Base-by-base conservation (phyloP, 2,888 invertebrate species). In the Protodeltote pygarga region DNA sequence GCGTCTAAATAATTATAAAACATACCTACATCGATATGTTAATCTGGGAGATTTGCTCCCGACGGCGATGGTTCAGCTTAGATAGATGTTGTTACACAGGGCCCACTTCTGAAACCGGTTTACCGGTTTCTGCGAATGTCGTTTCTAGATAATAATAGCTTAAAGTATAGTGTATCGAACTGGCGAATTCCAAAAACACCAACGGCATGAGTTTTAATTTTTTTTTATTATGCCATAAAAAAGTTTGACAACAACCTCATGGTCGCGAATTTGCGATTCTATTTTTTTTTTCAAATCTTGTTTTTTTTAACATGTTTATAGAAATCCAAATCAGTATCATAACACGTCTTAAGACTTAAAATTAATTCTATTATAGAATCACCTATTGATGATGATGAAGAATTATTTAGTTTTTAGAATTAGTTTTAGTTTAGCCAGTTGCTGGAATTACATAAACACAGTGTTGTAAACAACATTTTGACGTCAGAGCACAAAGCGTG, bases 71-170 rank as follows among this genome's bases (percentile, higher is more conserved):
- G 47, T 51, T 57, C 40, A 53, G 38, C 53, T 57, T 50, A 65
- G 52, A 61, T 61, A 61, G 44, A 51, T 48, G 52, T 55, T 32
- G 50, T 50, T 48, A 40, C 53, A 69, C 60, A 58, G 54, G 54
- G 38, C 55, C 59, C 48, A 54, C 52, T 41, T 47, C 39, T 19
- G 40, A 67, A 79, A 79, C 79, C 75, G 55, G 79, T 79, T 75
- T 69, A 71, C 72, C 64, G 71, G 78, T 73, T 78, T 76, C 69
- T 71, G 65, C 66, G 68, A 80, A 75, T 73, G 59, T 65, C 50
- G 62, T 62, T 64, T 57, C 52, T 65, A 70, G 66, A 61, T 69
- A 71, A 64, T 74, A 71, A 73, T 66, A 62, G 62, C 61, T 33
- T 49, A 49, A 47, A 52, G 55, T 47, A 49, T 48, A 52, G 55